Base-by-base conservation (phyloP, 92 coral and sea anemone species). In the Pocillopora meandrina region DNA sequence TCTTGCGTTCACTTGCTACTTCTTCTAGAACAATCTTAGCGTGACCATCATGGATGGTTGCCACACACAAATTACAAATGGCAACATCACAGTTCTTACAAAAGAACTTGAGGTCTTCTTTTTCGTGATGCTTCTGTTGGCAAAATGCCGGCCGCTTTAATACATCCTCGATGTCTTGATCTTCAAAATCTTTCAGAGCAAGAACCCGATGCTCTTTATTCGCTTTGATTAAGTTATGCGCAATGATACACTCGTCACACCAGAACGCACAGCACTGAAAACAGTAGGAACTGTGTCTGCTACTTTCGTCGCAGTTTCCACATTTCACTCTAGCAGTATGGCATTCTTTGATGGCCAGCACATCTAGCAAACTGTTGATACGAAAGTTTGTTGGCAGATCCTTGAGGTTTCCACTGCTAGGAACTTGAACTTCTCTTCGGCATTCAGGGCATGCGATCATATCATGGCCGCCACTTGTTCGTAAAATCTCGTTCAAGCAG, bases 21-120 rank as follows among this genome's bases (percentile, higher is more conserved):
- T 56, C 10, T 31, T 68, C 85, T 67, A 81, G 34, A 69, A 5
- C 65, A 9, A 69, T 31, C 67, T 69, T 81, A 16, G 57, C 85
- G 66, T 81, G 85, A 56, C 84, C 84, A 17, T 59, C 84, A 14
- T 79, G 84, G 15, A 12, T n/a, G 4, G 62, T 49, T 0, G 60
- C 63, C 12, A 63, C 78, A 11, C 91, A 88, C 20, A 65, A 31
- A 17, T 72, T 80, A 59, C 91, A 88, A 60, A 83, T 76, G 74
- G 88, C 66, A 9, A 71, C 81, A 2, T 72, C 69, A 65, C 91
- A 82, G 16, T 17, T 20, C 59, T 71, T 70, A 56, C 91, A 83
- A 64, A 49, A 83, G 19, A 61, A 77, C 76, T 84, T 65, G 7
- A 88, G 56, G n/a, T 82, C 82, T 47, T 69, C 77, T 10, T 82